These are phyloP conservation scores for Rhombomys opimus DNA, from an alignment of 2,113 vertebrate genomes.

Conservation along the genomic window DNA sequence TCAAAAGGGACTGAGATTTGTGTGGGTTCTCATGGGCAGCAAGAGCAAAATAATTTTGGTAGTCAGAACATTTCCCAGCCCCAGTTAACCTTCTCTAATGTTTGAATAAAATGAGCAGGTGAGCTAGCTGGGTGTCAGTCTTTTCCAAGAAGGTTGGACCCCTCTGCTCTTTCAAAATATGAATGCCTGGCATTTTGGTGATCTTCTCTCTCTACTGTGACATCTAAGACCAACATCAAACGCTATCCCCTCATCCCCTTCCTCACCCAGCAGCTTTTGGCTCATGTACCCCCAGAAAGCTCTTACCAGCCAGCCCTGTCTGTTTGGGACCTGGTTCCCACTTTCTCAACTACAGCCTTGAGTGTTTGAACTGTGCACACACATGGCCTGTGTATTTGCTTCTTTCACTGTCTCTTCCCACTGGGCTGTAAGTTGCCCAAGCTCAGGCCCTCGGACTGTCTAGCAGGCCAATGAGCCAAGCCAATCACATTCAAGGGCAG, in stretches of 20 bases:
- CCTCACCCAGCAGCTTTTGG: not conserved
- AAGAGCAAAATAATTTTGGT: too few species aligned
- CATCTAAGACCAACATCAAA: too few species aligned
- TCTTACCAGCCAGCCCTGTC: not conserved
- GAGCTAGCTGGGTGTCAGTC: too few species aligned
- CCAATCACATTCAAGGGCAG: not conserved
- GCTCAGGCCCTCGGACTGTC: not conserved
- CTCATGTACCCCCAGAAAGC: not conserved
- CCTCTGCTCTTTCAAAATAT: too few species aligned
- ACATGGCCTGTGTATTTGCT: not conserved
- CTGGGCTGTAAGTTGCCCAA: not conserved
- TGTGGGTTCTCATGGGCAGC: too few species aligned
- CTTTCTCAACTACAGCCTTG: not conserved
- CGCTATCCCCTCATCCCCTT: not conserved
- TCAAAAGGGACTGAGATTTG: too few species aligned
- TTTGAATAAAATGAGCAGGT: too few species aligned
- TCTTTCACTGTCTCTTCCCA: not conserved
- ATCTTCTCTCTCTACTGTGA: too few species aligned
- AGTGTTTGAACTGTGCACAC: not conserved
- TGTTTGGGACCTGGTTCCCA: not conserved
- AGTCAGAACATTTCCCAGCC: too few species aligned
- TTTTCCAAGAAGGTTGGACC: too few species aligned
- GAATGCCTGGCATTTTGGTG: too few species aligned
- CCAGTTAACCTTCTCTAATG: too few species aligned
- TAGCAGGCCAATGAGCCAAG: not conserved